Base-by-base conservation (phyloP, 2,797 vertebrate species). In the Pagetopsis macropterus region DNA sequence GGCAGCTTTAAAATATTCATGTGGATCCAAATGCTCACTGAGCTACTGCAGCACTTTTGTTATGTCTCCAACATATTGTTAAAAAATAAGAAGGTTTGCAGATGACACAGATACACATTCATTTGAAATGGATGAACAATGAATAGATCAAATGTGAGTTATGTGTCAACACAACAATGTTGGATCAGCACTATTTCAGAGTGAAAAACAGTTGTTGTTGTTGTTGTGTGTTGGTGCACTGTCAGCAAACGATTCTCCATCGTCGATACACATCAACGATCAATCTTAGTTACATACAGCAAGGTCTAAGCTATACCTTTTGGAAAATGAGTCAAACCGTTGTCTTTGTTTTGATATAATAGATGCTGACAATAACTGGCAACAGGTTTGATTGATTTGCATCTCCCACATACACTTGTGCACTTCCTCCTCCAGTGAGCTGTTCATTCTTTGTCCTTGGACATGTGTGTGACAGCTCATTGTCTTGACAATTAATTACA, bases 341-440 rank as follows among this genome's bases (percentile, higher is more conserved):
- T 9, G 33, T 37, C 33, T 37, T 37, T 37, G 33, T 37, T 37
- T 37, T 37, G 8, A 9, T 37, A 9, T 9, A 37, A 37, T 7
- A 37, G 6, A 37, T 37, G 33, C 33, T 14, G 31, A 37, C 33
- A 1, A 7, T 21, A 54, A 33, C 15, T 40, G 4, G 17, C 33
- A 71, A 43, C 50, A 50, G 33, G n/a, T 31, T 56, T 59, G 59
- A 64, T 33, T 73, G 64, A 78, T 63, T 43, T 11, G 31, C 5
- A 46, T 63, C 50, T 49, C 61, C 59, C 51, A 56, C 51, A n/a
- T 40, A 11, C 7, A 27, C 3, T 3, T 55, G 52, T 46, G 43
- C 19, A 5, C 23, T n/a, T 56, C 46, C 56, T 61, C 15, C 0
- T 49, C 44, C 54, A 52, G 13, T 61, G 43, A 51, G 31, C 52